Base-by-base conservation (phyloP, 2,797 vertebrate genomes). In the Chloroceryle inda region DNA sequence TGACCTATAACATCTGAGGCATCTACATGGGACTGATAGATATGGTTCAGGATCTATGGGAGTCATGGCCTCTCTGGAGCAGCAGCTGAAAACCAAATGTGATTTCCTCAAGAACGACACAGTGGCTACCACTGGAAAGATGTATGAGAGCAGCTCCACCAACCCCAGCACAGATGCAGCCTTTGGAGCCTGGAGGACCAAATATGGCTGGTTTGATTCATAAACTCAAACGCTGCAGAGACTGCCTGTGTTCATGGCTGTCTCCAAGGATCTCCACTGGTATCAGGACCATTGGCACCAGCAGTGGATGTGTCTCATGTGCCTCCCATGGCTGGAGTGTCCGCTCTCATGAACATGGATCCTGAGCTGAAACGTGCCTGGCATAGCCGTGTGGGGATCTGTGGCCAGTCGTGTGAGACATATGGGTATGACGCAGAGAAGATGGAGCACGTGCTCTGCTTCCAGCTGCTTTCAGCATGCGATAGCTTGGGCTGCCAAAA, bases 351-450 rank as follows among this genome's bases (percentile, higher is more conserved):
- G 24, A 47, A 3, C 1, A 1, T 9, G 33, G 47, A 56, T 62
- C 53, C 42, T 33, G 20, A 21, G 23, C 22, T 14, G 55, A 17
- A 33, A 13, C 0, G 0, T 31, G 27, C 10, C n/a, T 27, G 45
- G 26, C 50, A 59, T 15, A 35, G 33, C 2, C 13, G 16, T 1
- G 5, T 18, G 33, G 15, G 47, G 35, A 26, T 38, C 47, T 19
- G 47, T 10, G n/a, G 19, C 33, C 3, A 3, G 6, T 19, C 10
- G 6, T 2, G 35, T 11, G 58, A 12, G 52, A 16, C 20, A 5
- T 12, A 13, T 4, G 37, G 24, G 13, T 33, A 38, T 1, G 11
- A 73, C 1, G 4, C 11, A 71, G 63, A 66, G 45, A 33, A 61
- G 63, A 42, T 3, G n/a, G 69, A 76, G 35, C 35, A n/a, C 2